phyloP scores from a whole-genome alignment of 2,113 vertebrate species.

The Amblyopsis rosae region DNA sequence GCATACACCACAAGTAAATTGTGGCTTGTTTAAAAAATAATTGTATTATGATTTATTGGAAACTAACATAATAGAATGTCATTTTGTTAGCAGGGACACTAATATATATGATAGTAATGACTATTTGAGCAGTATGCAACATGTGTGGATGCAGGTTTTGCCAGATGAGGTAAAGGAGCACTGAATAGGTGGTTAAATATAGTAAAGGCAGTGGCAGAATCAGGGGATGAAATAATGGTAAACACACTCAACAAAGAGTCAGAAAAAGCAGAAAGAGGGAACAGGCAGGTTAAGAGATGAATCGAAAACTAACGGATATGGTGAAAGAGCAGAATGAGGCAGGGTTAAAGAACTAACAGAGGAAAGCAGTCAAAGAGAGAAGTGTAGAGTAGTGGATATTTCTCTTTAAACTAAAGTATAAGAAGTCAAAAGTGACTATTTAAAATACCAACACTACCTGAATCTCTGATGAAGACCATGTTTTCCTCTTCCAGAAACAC shows the following conservation, averaged over 20 bases:
- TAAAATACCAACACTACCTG: no score
- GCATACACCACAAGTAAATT: no score
- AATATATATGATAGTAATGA: no score
- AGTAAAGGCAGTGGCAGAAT: constrained; percentile 9
- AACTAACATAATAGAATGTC: no score
- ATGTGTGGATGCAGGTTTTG: not conserved
- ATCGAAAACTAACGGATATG: constrained; percentile 15
- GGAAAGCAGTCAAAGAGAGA: constrained; percentile 16
- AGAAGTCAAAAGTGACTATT: not conserved
- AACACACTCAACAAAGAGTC: constrained; percentile 32
- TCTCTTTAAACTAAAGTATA: constrained; percentile 10
- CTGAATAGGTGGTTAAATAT: constrained; percentile 25
- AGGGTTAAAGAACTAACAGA: constrained; percentile 19
- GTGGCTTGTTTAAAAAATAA: no score
- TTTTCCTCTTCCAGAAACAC: no score
- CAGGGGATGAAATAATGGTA: constrained; percentile 37
- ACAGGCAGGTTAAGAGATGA: constrained; percentile 27
- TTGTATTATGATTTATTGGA: no score
- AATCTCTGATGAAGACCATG: no score
- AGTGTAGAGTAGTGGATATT: constrained; percentile 3
- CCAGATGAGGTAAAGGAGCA: constrained; percentile 21
- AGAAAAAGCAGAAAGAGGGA: not conserved
- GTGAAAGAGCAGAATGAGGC: constrained; percentile 13
- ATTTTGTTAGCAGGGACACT: no score
- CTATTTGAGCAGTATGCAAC: no score